Evolutionary conservation across 1,140 invertebrate genomes (phyloP).

Genomic region (Zaprionus camerounensis): DNA sequence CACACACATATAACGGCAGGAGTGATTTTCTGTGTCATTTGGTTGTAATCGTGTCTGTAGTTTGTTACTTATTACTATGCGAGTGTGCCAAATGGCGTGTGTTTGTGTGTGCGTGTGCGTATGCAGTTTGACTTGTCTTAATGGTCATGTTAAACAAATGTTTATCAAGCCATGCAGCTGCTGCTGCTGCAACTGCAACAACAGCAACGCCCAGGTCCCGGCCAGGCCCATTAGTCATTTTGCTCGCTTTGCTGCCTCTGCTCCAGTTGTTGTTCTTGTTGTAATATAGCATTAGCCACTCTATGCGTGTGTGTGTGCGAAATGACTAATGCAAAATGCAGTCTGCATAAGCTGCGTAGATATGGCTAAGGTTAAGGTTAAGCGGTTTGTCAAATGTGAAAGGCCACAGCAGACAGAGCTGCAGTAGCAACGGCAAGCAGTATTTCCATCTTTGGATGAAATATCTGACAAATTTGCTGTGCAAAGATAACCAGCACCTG

Average conservation of each 20-base stretch:
- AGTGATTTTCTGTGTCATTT: conserved; percentile 82
- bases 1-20: conserved; percentile 60
- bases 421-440: conserved; percentile 12
- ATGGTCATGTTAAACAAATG: conserved; percentile 83
- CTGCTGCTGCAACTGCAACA: conserved; percentile 40
- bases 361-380: conserved; percentile 76
- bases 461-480: conserved; percentile 46
- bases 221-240: conserved; percentile 75
- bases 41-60: conserved; percentile 82
- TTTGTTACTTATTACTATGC: conserved; percentile 79
- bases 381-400: conserved; percentile 66
- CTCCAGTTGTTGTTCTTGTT: conserved; percentile 35
- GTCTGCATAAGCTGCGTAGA: conserved; percentile 61
- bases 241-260: conserved; percentile 20
- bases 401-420: conserved; percentile 41
- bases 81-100: conserved; percentile 48
- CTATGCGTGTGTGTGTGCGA: not conserved
- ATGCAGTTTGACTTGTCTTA: conserved; percentile 80
- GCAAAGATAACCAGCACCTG: conserved; percentile 20
- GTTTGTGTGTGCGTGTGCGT: conserved; percentile 47
- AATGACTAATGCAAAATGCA: conserved; percentile 56
- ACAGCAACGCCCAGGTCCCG: conserved; percentile 41
- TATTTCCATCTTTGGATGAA: conserved; percentile 14
- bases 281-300: conserved; percentile 55
- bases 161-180: conserved; percentile 82